phyloP scores from a whole-genome alignment of 1,140 invertebrate species.

The Drosophila mayri region DNA sequence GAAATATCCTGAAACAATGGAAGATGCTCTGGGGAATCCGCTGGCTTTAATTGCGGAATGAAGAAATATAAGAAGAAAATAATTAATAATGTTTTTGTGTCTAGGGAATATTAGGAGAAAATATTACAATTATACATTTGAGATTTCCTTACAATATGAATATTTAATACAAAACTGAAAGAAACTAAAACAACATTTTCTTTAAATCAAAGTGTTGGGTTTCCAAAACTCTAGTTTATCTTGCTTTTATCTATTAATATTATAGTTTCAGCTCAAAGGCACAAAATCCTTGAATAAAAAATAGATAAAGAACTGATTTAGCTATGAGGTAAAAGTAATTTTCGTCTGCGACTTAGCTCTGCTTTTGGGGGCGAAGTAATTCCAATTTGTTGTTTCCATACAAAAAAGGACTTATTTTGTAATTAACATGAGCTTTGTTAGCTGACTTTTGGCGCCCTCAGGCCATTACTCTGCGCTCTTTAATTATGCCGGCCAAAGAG shows the following conservation, averaged over 20 bases:
- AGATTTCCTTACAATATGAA: background rate
- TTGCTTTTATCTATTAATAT: background rate
- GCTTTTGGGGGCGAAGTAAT: background rate
- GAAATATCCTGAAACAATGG: slow-evolving; percentile 2
- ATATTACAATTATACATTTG: background rate
- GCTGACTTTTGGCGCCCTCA: background rate
- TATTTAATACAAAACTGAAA: no score
- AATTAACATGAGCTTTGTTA: slow-evolving; percentile 52
- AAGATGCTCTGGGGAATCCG: slow-evolving; percentile 11
- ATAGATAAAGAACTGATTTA: background rate
- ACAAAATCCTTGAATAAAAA: background rate
- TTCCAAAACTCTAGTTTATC: no score
- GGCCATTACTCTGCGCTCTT: slow-evolving; percentile 19
- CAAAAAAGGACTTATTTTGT: slow-evolving; percentile 37
- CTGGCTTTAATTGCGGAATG: slow-evolving; percentile 8
- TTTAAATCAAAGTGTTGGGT: no score
- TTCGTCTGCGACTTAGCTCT: no score
- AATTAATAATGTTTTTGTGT: background rate
- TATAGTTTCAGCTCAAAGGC: no score
- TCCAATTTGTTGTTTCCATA: slow-evolving; percentile 9
- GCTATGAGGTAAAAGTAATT: background rate
- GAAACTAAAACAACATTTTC: no score
- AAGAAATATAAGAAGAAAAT: background rate
- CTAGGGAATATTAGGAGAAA: background rate
- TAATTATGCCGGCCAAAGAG: slow-evolving; percentile 54